Conservation (phyloP, 2,888 invertebrate genomes). For the Napeogenes inachia region DNA sequence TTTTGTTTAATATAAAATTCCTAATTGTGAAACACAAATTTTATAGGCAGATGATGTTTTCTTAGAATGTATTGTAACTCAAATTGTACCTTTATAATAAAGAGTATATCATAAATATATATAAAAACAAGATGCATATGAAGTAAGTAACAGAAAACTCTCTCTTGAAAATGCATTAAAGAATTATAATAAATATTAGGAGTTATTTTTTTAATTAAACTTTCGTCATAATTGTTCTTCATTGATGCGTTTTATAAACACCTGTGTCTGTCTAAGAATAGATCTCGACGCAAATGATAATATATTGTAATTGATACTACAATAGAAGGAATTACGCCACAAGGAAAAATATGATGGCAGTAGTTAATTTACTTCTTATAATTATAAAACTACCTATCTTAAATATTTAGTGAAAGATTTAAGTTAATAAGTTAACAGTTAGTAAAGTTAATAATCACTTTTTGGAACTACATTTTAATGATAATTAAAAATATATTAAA, state of each 20-base stretch:
- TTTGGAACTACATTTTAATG: neutral
- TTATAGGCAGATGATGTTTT: neutral
- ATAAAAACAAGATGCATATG: too few species aligned
- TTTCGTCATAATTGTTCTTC: neutral
- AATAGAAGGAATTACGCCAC: conserved; percentile 27
- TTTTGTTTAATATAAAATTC: neutral
- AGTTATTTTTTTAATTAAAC: neutral
- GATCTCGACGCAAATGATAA: conserved; percentile 17
- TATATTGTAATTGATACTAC: conserved; percentile 31
- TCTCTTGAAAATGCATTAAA: too few species aligned
- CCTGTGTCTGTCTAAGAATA: neutral
- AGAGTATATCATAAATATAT: too few species aligned
- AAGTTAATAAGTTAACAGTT: neutral
- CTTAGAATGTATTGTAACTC: neutral
- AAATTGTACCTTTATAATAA: neutral
- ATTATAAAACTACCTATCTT: too few species aligned
- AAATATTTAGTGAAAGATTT: neutral
- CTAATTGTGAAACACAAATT: neutral
- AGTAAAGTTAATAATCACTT: neutral
- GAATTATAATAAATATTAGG: neutral
- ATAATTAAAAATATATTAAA: conserved; percentile 38
- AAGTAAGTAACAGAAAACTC: too few species aligned
- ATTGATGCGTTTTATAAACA: neutral
- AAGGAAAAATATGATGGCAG: conserved; percentile 25
- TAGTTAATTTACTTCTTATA: neutral